A percentile compares a stretch with the other conserved stretches of the same genome.
These are phyloP conservation scores for Piaya cayana DNA, from an alignment of 2,113 vertebrate genomes.

Conservation along the genomic window DNA sequence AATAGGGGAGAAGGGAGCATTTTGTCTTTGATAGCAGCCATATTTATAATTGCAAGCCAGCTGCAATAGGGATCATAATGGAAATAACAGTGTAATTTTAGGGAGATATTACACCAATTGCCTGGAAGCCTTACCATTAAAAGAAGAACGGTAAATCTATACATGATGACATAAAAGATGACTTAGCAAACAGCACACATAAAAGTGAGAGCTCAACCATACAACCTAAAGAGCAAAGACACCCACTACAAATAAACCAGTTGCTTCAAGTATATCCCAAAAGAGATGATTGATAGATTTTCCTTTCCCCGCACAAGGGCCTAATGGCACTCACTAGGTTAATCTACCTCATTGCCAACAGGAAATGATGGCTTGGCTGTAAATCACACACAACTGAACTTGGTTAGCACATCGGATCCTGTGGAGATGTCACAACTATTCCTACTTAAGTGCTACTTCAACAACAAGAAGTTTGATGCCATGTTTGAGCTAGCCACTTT, in stretches of 20 bases:
- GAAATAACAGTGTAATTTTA: neutral
- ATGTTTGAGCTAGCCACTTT: neutral
- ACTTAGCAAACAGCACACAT: neutral
- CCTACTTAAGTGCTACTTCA: neutral
- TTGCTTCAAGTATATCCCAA: neutral
- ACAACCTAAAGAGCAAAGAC: neutral
- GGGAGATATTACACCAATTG: neutral
- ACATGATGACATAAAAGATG: neutral
- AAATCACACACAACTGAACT: neutral
- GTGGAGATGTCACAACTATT: neutral
- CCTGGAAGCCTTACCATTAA: neutral
- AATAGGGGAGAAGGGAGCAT: neutral
- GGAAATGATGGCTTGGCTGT: neutral
- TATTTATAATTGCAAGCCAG: neutral
- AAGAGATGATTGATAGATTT: neutral
- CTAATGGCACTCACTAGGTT: neutral
- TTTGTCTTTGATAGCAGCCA: neutral
- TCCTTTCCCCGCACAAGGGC: neutral
- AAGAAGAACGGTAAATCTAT: neutral
- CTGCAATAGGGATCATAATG: neutral
- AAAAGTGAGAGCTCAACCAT: neutral
- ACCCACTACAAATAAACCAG: neutral
- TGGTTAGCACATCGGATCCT: neutral
- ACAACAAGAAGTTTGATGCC: neutral
- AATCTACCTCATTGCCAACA: neutral